Base-by-base conservation (phyloP, 2,113 vertebrate genomes). In the Montifringilla adamsi region DNA sequence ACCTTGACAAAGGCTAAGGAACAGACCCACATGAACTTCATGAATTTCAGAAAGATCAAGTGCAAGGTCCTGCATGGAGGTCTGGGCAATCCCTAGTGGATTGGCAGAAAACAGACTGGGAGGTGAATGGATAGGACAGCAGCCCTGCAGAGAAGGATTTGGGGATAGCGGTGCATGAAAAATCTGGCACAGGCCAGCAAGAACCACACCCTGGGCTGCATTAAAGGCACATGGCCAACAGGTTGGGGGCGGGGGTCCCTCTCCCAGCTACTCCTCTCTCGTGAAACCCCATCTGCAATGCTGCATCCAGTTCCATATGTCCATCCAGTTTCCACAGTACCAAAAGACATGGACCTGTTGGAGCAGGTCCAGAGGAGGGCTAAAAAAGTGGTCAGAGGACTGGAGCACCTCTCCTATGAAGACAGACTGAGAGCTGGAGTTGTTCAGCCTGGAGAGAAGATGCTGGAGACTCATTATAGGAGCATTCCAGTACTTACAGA, bases 161-260 rank as follows among this genome's bases (percentile, higher is more conserved):
- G 31, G 44, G 22, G 10, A 44, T 24, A 50, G 3, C 0, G 0
- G 12, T n/a, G 20, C 23, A 49, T 23, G 44, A 76, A 66, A 86
- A 86, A 69, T 3, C 23, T 2, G 35, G n/a, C 31, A 49, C 6
- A 1, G 70, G 27, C 9, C 10, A 13, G 12, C 10, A 53, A 21
- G 23, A 64, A 28, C 19, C 7, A 8, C 18, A 58, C 14, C 10
- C 60, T 43, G 53, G n/a, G 39, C 31, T 64, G 20, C 28, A 47
- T 44, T 12, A 72, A 31, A 80, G 63, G 75, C 59, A n/a, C 5
- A 5, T 2, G 11, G 17, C 19, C 41, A 70, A 31, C 18, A 63
- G 43, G 31, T 18, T 6, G 17, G 43, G 4, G 24, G 21, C 3
- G 12, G 19, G 7, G 5, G 4, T 35, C 30, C 74, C 64, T 64